A percentile compares a stretch with the other conserved stretches of the same genome.
Conservation (phyloP, 2,797 vertebrate genomes). For the Acrossocheilus wenchowensis region DNA sequence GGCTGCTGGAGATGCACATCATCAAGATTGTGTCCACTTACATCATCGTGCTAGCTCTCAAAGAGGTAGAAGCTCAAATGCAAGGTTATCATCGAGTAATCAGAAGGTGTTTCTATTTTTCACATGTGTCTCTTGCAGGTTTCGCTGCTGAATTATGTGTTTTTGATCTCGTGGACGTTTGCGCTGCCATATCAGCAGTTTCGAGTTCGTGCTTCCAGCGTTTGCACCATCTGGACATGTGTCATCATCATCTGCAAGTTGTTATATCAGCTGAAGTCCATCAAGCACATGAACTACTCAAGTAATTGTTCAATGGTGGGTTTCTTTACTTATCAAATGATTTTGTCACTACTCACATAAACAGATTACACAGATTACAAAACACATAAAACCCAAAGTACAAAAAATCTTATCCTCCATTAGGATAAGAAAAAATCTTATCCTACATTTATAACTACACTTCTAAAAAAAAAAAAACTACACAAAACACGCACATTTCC, state of each 20-base stretch:
- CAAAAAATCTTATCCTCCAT: too few species aligned
- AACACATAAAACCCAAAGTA: too few species aligned
- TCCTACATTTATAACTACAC: too few species aligned
- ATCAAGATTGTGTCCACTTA: constrained; percentile 95
- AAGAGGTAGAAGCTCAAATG: constrained; percentile 81
- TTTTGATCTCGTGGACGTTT: constrained; percentile 94
- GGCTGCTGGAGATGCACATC: constrained; percentile 96
- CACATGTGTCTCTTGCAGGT: constrained; percentile 78
- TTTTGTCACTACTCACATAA: neutral
- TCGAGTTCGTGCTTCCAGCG: constrained; percentile 88
- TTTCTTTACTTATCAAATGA: constrained; percentile 41
- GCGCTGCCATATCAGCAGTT: constrained; percentile 94
- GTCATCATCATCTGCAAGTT: constrained; percentile 98
- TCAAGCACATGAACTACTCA: constrained; percentile 82
- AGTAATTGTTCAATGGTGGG: constrained; percentile 85
- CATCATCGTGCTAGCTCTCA: constrained; percentile 89
- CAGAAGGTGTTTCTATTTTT: neutral
- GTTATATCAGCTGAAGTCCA: constrained; percentile 93
- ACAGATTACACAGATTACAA: too few species aligned
- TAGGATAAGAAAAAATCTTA: too few species aligned
- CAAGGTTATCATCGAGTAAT: neutral
- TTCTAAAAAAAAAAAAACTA: too few species aligned
- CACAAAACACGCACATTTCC: too few species aligned
- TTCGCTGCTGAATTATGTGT: constrained; percentile 94
- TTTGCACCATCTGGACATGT: constrained; percentile 97